A percentile compares a stretch with the other conserved stretches of the same genome.
These are phyloP conservation scores for Botia almorhae DNA, from an alignment of 2,797 vertebrate species.

Conservation along the genomic window DNA sequence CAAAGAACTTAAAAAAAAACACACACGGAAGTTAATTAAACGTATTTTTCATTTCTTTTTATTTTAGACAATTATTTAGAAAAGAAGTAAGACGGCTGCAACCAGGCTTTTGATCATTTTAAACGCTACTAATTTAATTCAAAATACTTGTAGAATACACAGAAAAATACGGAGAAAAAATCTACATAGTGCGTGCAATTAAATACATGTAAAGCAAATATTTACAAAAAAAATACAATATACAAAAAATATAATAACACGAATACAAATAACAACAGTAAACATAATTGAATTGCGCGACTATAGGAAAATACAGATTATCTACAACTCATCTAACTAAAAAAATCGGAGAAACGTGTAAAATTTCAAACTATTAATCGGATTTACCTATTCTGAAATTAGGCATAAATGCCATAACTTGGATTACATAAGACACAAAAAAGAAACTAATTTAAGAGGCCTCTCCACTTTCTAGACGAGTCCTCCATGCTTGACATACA, in stretches of 20 bases:
- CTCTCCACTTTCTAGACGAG: conserved; percentile 11
- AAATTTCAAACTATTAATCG: not conserved
- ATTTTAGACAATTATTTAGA: not conserved
- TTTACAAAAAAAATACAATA: conserved; percentile 2
- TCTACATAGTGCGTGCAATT: not conserved
- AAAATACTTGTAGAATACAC: not conserved
- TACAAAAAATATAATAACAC: not conserved
- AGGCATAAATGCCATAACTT: conserved; percentile 2
- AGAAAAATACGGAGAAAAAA: not conserved
- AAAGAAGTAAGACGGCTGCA: not conserved
- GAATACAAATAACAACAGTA: not conserved
- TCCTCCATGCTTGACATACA: conserved; percentile 17
- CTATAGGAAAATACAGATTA: not conserved
- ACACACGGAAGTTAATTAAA: not conserved
- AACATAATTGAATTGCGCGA: not conserved
- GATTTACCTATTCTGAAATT: not conserved
- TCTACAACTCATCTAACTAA: not conserved
- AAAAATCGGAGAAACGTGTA: conserved; percentile 1
- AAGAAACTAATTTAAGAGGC: not conserved
- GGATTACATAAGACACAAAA: not conserved
- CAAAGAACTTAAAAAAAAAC: not conserved
- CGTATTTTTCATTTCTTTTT: not conserved
- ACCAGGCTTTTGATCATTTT: not conserved
- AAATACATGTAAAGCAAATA: not conserved
- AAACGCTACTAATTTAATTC: not conserved